These are phyloP conservation scores for Philereme transversata DNA, from an alignment of 2,888 invertebrate genomes.

Conservation along the genomic window DNA sequence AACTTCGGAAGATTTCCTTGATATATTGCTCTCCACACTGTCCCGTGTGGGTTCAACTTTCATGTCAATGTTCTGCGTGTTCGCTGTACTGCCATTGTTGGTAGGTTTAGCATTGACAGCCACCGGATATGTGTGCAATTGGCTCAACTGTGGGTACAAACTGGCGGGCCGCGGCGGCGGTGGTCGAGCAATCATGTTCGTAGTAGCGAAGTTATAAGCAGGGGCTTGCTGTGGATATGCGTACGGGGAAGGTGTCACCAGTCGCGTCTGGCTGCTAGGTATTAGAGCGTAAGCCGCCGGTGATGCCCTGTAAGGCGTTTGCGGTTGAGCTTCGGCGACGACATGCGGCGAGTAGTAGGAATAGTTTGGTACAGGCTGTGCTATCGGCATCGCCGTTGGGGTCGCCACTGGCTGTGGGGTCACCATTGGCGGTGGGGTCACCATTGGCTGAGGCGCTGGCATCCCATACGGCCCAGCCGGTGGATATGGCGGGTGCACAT, in stretches of 20 bases:
- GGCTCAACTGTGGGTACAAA: slow-evolving; percentile 66
- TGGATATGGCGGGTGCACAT: slow-evolving; percentile 65
- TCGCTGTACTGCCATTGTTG: slow-evolving; percentile 19
- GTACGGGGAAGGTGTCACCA: slow-evolving; percentile 68
- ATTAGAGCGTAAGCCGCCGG: slow-evolving; percentile 58
- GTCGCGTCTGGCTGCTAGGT: slow-evolving; percentile 71
- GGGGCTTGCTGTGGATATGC: slow-evolving; percentile 56
- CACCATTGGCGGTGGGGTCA: slow-evolving; percentile 12
- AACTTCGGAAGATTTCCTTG: slow-evolving; percentile 67
- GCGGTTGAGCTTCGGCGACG: slow-evolving; percentile 43
- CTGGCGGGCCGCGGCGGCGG: slow-evolving; percentile 60
- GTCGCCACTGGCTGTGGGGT: slow-evolving; percentile 12
- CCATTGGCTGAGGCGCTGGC: slow-evolving; percentile 47
- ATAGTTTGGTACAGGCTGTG: slow-evolving; percentile 50
- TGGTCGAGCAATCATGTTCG: slow-evolving; percentile 72
- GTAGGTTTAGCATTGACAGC: slow-evolving; percentile 29
- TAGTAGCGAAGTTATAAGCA: slow-evolving; percentile 69
- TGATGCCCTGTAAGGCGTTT: slow-evolving; percentile 51
- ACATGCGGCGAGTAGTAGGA: slow-evolving; percentile 56
- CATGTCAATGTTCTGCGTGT: slow-evolving; percentile 31
- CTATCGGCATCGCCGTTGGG: slow-evolving; percentile 37
- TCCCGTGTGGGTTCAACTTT: slow-evolving; percentile 59
- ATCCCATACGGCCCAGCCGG: slow-evolving; percentile 63
- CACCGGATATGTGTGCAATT: slow-evolving; percentile 62
- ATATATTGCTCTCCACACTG: slow-evolving; percentile 54